Conservation (phyloP, 35 echinoderm and acorn worm genomes). For the Heliocidaris tuberculata region DNA sequence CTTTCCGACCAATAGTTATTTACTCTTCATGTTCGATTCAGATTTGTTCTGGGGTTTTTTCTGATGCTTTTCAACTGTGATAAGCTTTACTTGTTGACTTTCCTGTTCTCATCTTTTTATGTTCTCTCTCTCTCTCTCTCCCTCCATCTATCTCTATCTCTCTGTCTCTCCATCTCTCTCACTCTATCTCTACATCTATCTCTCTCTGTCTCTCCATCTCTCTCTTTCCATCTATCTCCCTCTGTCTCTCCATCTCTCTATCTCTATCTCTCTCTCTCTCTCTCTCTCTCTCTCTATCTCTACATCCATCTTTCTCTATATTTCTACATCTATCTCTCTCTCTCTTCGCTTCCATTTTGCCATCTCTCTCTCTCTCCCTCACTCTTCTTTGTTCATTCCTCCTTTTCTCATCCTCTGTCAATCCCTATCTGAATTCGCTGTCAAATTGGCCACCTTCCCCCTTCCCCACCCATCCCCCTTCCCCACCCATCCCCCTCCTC, state of each 20-base stretch:
- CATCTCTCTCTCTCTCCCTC: background rate
- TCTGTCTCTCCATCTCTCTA: background rate
- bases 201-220: background rate
- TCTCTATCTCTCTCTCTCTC: no score
- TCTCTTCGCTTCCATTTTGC: background rate
- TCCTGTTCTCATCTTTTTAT: no score
- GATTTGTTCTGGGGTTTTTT: no score
- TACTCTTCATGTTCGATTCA: no score
- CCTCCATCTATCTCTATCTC: background rate
- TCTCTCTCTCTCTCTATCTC: no score
- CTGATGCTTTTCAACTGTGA: no score
- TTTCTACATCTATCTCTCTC: background rate
- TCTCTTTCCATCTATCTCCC: background rate
- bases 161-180: background rate
- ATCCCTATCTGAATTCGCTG: no score
- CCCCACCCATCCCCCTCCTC: background rate
- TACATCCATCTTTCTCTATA: background rate
- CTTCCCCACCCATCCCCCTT: background rate
- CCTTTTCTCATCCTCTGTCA: no score
- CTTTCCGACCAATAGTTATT: no score
- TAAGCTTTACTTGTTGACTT: no score
- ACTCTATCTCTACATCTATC: background rate
- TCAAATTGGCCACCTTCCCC: no score
- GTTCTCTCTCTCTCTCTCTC: background rate
- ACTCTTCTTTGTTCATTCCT: no score